Base-by-base conservation (phyloP, 2,797 vertebrate species). In the Salarias fasciatus region DNA sequence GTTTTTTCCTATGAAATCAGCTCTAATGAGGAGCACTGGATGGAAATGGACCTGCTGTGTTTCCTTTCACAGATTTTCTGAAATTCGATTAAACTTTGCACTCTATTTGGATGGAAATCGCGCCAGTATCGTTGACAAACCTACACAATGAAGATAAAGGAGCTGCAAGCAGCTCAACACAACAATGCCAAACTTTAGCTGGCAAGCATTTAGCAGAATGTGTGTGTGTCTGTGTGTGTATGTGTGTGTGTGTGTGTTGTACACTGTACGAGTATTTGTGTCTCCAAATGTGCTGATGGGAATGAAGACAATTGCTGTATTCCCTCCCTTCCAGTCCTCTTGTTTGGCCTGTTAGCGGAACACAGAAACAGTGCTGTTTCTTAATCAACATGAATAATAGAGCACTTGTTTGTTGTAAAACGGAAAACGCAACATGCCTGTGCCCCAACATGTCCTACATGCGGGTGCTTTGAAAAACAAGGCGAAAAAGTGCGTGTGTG, bases 331-430 rank as follows among this genome's bases (percentile, higher is more conserved):
- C 53, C 29, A 11, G 43, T 70, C 37, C 37, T 69, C 37, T 64
- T 62, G 63, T 83, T 63, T 40, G 35, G 33, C 68, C 76, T 72
- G 76, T 83, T 75, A 77, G 69, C 49, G 54, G 46, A 77, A 74
- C 80, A 78, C 49, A 58, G 64, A 72, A 66, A 65, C 72, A 38
- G 63, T 82, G 66, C 41, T 38, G 66, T 53, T 67, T 28, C 53
- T 72, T 86, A 75, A 81, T 83, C 63, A 72, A 60, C 77, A 82
- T 88, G 59, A 87, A 88, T 87, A 85, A 87, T 87, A 79, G 33
- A 88, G 48, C 0, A 1, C 49, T 58, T 72, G 65, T 83, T 86
- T 86, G 79, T 81, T 75, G 69, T 56, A 69, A 86, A 80, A 46
- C 65, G 35, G 77, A 73, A 78, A 62, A 57, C 66, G 44, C 2